Evolutionary conservation across 2,888 invertebrate species (phyloP).

Genomic region (Protophormia terraenovae): DNA sequence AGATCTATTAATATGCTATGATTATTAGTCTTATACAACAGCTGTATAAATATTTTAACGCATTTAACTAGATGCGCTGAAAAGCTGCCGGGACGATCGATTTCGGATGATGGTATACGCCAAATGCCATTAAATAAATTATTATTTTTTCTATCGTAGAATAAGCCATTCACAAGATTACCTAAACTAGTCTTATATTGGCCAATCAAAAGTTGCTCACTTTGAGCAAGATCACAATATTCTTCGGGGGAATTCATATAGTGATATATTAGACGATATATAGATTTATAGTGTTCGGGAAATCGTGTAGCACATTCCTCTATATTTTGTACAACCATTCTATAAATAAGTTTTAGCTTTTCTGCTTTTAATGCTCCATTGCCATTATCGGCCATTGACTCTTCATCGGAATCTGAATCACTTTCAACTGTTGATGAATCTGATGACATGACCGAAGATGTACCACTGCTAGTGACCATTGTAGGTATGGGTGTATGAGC

Average conservation of each 20-base stretch:
- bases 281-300: slow-evolving; percentile 95
- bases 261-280: slow-evolving; percentile 92
- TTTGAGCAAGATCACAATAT: slow-evolving; percentile 7
- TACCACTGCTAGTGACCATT: slow-evolving; percentile 76
- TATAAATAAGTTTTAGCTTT: slow-evolving; percentile 83
- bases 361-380: slow-evolving; percentile 70
- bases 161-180: slow-evolving; percentile 89
- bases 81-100: slow-evolving; percentile 95
- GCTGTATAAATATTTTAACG: slow-evolving; percentile 90
- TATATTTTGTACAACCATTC: slow-evolving; percentile 88
- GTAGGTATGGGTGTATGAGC: not conserved
- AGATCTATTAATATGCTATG: slow-evolving; percentile 90
- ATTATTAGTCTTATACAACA: slow-evolving; percentile 90
- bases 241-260: slow-evolving; percentile 85
- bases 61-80: slow-evolving; percentile 95
- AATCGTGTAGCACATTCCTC: slow-evolving; percentile 93
- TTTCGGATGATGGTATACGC: slow-evolving; percentile 94
- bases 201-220: slow-evolving; percentile 86
- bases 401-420: slow-evolving; percentile 81
- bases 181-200: slow-evolving; percentile 86
- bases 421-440: slow-evolving; percentile 82
- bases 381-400: slow-evolving; percentile 70
- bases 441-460: slow-evolving; percentile 80
- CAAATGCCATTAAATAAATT: slow-evolving; percentile 97
- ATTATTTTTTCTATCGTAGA: slow-evolving; percentile 90